A percentile compares a stretch with the other conserved stretches of the same genome.
phyloP scores from a whole-genome alignment of 2,888 invertebrate genomes.

The Trichopoda pennipes region DNA sequence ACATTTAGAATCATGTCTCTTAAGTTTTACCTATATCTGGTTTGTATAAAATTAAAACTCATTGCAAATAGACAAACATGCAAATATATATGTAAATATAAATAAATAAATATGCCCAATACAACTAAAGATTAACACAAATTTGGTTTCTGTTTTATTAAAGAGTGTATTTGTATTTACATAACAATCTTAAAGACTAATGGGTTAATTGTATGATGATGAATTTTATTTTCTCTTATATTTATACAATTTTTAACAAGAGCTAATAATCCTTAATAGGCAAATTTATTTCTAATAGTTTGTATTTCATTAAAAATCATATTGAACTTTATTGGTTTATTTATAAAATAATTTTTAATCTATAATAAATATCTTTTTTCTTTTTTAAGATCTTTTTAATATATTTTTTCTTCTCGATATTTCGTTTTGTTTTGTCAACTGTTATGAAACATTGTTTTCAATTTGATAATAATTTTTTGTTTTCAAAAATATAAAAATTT shows the following conservation, averaged over 20 bases:
- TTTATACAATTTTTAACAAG: slow-evolving; percentile 17
- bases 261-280: slow-evolving; percentile 56
- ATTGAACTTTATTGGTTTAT: too few relatives aligned
- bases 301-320: too few relatives aligned
- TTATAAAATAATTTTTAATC: too few relatives aligned
- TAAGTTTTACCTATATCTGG: slow-evolving; percentile 48
- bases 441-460: too few relatives aligned
- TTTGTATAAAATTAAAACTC: slow-evolving; percentile 50
- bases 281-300: not conserved
- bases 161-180: slow-evolving; percentile 48
- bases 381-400: too few relatives aligned
- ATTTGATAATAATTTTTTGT: too few relatives aligned
- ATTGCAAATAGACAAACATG: slow-evolving; percentile 35
- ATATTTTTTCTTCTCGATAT: too few relatives aligned
- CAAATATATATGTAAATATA: slow-evolving; percentile 17
- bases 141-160: not conserved
- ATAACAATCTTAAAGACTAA: slow-evolving; percentile 66
- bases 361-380: too few relatives aligned
- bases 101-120: slow-evolving; percentile 9
- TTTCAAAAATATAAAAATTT: too few relatives aligned
- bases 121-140: not conserved
- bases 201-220: slow-evolving; percentile 66
- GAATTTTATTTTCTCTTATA: too few relatives aligned
- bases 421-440: too few relatives aligned
- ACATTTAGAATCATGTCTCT: slow-evolving; percentile 8